Percentiles rank a stretch among this genome's conserved stretches.
Evolutionary conservation across 1,140 invertebrate genomes (phyloP).

Genomic region (Aphelenchoides fujianensis): DNA sequence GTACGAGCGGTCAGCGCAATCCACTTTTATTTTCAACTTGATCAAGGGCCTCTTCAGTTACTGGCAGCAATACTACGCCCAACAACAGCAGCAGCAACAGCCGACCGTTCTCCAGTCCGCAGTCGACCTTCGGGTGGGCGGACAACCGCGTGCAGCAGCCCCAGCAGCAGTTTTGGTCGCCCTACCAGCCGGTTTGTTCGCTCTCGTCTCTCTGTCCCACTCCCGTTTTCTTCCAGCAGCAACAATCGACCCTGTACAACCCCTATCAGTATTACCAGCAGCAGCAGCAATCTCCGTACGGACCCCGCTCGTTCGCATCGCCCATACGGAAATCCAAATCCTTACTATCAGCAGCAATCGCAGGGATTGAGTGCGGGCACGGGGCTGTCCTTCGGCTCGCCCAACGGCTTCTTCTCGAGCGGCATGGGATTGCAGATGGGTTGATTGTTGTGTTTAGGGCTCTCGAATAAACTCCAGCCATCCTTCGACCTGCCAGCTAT

Average conservation of each 20-base stretch:
- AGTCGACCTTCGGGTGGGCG: background rate
- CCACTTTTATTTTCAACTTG: too few relatives aligned
- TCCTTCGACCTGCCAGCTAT: background rate
- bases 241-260: background rate
- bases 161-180: background rate
- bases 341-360: constrained; percentile 1
- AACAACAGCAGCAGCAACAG: too few relatives aligned
- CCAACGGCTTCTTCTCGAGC: background rate
- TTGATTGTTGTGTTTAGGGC: background rate
- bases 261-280: background rate
- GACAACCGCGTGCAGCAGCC: background rate
- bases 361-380: background rate
- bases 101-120: too few relatives aligned
- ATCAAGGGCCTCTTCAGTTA: constrained; percentile 2
- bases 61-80: background rate
- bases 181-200: background rate
- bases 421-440: background rate
- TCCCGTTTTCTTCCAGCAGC: background rate
- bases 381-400: background rate
- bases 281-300: background rate
- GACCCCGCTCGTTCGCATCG: background rate
- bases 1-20: constrained; percentile 6
- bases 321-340: too few relatives aligned
- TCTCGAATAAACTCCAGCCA: constrained; percentile 4
- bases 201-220: background rate